A percentile compares a stretch with the other conserved stretches of the same genome.
phyloP scores from a whole-genome alignment of 2,797 vertebrate genomes.

The Tadarida brasiliensis region DNA sequence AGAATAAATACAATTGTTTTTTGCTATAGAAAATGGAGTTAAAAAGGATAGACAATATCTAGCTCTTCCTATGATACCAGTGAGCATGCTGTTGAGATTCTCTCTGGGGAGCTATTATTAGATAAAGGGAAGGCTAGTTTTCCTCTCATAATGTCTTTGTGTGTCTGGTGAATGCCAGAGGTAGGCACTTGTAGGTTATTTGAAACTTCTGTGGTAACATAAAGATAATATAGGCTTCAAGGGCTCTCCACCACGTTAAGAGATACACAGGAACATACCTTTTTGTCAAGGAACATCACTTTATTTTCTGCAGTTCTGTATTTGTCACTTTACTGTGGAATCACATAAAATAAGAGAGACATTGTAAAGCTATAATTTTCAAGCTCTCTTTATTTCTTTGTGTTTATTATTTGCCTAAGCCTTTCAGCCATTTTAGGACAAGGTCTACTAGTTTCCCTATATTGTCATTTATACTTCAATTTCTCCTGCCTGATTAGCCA shows the following conservation, averaged over 20 bases:
- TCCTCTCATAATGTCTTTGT: conserved; percentile 8
- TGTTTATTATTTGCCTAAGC: conserved; percentile 54
- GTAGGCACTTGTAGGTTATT: neutral
- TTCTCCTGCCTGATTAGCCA: conserved; percentile 22
- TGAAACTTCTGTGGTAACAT: neutral
- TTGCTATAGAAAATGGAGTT: conserved; percentile 23
- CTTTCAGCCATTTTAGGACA: conserved; percentile 9
- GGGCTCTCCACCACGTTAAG: neutral
- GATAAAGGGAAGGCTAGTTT: conserved; percentile 41
- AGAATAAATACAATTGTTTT: conserved; percentile 8
- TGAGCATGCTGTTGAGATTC: neutral
- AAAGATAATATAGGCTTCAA: neutral
- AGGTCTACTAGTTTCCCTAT: neutral
- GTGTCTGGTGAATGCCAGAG: conserved; percentile 52
- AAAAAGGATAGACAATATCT: neutral
- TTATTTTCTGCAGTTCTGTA: conserved; percentile 50
- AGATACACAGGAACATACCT: neutral
- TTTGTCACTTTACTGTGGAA: conserved; percentile 17
- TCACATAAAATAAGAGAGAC: conserved; percentile 30
- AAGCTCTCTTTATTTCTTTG: neutral
- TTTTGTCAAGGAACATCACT: conserved; percentile 35
- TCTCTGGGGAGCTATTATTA: conserved; percentile 48
- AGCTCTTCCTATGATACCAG: conserved; percentile 35
- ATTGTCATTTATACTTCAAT: conserved; percentile 18
- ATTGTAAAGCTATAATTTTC: neutral